Percentiles rank a stretch among this genome's conserved stretches.
Evolutionary conservation across 2,888 invertebrate genomes (phyloP).

Genomic region (Nysson spinosus): DNA sequence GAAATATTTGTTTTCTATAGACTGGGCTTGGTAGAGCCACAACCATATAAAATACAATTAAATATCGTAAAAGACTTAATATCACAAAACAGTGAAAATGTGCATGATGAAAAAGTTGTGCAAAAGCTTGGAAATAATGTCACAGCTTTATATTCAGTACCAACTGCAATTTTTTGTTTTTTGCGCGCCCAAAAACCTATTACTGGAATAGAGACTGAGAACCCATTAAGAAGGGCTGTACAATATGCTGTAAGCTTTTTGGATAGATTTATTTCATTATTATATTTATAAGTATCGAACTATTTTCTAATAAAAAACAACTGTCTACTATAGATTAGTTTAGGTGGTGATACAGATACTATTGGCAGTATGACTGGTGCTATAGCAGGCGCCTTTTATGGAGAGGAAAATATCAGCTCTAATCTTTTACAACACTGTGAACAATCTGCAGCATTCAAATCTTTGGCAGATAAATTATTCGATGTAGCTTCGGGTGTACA

Average conservation of each 20-base stretch:
- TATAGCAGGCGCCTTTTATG: slow-evolving; percentile 84
- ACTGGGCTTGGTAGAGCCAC: slow-evolving; percentile 73
- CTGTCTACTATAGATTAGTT: slow-evolving; percentile 77
- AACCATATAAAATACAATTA: slow-evolving; percentile 80
- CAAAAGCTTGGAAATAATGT: slow-evolving; percentile 80
- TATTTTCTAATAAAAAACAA: neutral
- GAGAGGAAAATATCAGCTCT: slow-evolving; percentile 79
- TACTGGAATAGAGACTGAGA: slow-evolving; percentile 78
- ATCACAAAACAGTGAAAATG: slow-evolving; percentile 73
- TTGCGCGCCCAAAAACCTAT: slow-evolving; percentile 80
- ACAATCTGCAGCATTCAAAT: slow-evolving; percentile 78
- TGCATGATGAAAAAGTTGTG: slow-evolving; percentile 78
- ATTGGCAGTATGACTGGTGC: slow-evolving; percentile 87
- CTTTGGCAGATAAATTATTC: slow-evolving; percentile 79
- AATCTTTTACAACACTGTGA: slow-evolving; percentile 82
- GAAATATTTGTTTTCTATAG: slow-evolving; percentile 53
- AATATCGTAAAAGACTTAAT: slow-evolving; percentile 79
- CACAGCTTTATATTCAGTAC: slow-evolving; percentile 84
- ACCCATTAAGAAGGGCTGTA: slow-evolving; percentile 82
- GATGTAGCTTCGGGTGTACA: slow-evolving; percentile 31
- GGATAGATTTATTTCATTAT: neutral
- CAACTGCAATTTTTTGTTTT: slow-evolving; percentile 86
- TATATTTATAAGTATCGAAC: neutral
- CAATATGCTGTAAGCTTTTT: slow-evolving; percentile 80
- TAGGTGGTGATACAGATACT: slow-evolving; percentile 89